Evolutionary conservation across 2,888 invertebrate genomes (phyloP).

Genomic region (Hedya salicella): DNA sequence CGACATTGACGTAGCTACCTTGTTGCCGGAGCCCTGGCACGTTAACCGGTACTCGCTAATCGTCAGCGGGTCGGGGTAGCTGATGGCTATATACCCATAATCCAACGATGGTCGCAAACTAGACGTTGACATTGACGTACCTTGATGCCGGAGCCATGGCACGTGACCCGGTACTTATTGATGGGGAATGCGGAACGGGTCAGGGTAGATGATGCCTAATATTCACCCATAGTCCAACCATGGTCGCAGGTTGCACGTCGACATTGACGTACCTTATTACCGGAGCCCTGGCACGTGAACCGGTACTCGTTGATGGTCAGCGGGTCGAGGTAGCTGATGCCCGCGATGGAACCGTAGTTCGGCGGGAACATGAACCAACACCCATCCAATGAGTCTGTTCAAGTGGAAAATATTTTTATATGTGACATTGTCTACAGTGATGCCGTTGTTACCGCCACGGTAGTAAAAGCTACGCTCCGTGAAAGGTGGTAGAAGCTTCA

Average conservation of each 20-base stretch:
- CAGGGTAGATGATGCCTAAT: too few relatives aligned
- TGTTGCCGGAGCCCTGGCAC: constrained; percentile 69
- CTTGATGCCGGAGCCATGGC: too few relatives aligned
- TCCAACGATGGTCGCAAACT: too few relatives aligned
- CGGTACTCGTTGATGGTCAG: constrained; percentile 74
- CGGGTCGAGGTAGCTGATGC: constrained; percentile 76
- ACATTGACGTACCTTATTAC: constrained; percentile 63
- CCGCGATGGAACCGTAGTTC: constrained; percentile 80
- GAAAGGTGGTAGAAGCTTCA: too few relatives aligned
- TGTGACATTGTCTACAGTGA: too few relatives aligned
- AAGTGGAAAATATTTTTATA: not conserved
- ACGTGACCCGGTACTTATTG: too few relatives aligned
- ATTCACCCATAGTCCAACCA: not conserved
- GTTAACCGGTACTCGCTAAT: constrained; percentile 77
- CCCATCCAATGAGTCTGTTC: constrained; percentile 69
- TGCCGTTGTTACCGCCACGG: not conserved
- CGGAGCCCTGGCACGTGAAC: constrained; percentile 71
- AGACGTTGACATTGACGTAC: too few relatives aligned
- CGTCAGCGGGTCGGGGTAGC: constrained; percentile 73
- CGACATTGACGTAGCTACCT: constrained; percentile 58
- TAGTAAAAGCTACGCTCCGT: too few relatives aligned
- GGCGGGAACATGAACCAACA: constrained; percentile 81
- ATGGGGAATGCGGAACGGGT: constrained; percentile 68
- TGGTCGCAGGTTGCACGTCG: too few relatives aligned
- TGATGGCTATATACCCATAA: constrained; percentile 78